Base-by-base conservation (phyloP, 2,113 vertebrate species). In the Corythoichthys intestinalis region DNA sequence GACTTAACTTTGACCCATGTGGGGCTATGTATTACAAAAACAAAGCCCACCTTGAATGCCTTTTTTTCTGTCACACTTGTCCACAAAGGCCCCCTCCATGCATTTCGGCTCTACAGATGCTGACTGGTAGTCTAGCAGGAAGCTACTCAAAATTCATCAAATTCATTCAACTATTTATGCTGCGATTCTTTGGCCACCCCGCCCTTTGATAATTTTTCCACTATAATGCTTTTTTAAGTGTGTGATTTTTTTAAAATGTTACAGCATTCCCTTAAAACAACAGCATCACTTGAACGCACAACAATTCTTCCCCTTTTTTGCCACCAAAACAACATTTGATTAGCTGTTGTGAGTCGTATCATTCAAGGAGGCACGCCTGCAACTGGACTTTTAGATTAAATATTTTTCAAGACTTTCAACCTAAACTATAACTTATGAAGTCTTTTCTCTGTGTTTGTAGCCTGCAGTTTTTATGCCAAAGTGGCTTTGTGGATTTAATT, bases 121-220 rank as follows among this genome's bases (percentile, higher is more conserved):
- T 85, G 80, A 87, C 80, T 83, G 76, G 65, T 71, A n/a, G 68
- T 84, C 72, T 72, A 75, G 70, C 76, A 82, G 75, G 78, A 75
- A 81, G 79, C 77, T 61, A 71, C 65, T 82, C 78, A 81, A 74
- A 74, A 73, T 77, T 79, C 66, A 82, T 79, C 69, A 78, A 73
- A 71, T 48, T 39, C 34, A 67, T 80, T 80, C 83, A 85, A 74
- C 75, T 56, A 79, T 78, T 83, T 35, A 56, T 28, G 10, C 20
- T 56, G 7, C 34, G 53, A 56, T 28, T 34, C 20, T 56, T 28
- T 34, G 9, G 28, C 28, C 20, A 34, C 28, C 10, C 20, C 20
- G 4, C 53, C 28, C 9, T 56, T 10, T 1, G 34, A 56, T 56
- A 7, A 44, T 59, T 59, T 59, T 39, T 2, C 13, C 14, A 17